These are phyloP conservation scores for Prunella strophiata DNA, from an alignment of 2,797 vertebrate genomes.

Conservation along the genomic window DNA sequence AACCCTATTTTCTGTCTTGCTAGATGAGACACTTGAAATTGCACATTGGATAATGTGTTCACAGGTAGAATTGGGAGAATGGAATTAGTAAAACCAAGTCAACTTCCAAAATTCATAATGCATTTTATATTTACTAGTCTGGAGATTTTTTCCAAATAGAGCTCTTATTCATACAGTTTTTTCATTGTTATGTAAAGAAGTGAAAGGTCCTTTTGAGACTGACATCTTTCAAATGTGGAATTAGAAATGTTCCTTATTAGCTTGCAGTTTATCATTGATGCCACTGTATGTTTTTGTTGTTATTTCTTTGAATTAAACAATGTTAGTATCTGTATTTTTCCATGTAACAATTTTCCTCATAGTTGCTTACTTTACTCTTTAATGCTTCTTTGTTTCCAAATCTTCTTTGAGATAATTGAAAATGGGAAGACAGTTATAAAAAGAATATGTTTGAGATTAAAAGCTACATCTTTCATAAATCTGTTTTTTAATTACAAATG, in stretches of 20 bases:
- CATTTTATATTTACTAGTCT: neutral
- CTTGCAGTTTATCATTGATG: neutral
- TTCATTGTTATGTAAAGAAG: neutral
- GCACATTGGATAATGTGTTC: neutral
- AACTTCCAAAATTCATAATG: neutral
- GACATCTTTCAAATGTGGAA: neutral
- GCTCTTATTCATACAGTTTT: neutral
- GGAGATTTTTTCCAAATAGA: neutral
- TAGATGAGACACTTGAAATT: neutral
- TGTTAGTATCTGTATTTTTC: neutral
- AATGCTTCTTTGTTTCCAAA: constrained; percentile 22
- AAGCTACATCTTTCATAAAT: constrained; percentile 31
- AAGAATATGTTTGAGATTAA: constrained; percentile 36
- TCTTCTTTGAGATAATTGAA: constrained; percentile 12
- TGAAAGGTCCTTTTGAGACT: neutral
- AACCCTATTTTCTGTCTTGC: neutral
- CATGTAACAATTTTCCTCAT: neutral
- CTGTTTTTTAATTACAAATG: constrained; percentile 55
- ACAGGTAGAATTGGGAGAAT: neutral
- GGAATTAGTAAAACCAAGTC: neutral
- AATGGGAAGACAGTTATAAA: constrained; percentile 27
- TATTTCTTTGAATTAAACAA: neutral
- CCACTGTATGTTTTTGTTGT: neutral
- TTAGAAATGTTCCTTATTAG: neutral
- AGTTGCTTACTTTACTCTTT: neutral